phyloP scores from a whole-genome alignment of 1,140 invertebrate genomes.

The Latrodectus geometricus region DNA sequence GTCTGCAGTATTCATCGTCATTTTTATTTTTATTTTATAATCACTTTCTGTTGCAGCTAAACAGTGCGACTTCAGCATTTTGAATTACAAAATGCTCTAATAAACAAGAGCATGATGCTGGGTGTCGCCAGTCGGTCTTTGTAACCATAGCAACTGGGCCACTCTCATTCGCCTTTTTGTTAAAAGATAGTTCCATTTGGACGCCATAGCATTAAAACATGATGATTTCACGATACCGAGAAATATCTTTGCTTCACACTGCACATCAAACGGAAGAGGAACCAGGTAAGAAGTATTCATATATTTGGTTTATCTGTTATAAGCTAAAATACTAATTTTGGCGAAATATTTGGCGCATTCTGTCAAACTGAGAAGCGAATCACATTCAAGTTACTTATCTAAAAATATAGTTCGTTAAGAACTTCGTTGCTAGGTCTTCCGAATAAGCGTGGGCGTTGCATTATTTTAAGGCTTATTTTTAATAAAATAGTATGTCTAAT shows the following conservation, averaged over 20 bases:
- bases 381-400: no score
- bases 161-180: slow-evolving; percentile 20
- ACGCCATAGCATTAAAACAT: not conserved
- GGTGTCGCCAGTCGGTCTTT: slow-evolving; percentile 39
- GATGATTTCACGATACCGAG: slow-evolving; percentile 36
- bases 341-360: slow-evolving; percentile 25
- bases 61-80: not conserved
- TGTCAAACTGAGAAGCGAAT: not conserved
- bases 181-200: not conserved
- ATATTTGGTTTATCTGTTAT: not conserved
- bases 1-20: no score
- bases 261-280: slow-evolving; percentile 12
- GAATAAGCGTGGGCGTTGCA: no score
- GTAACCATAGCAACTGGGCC: slow-evolving; percentile 53
- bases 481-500: no score
- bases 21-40: no score
- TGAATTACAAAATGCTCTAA: not conserved
- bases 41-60: no score
- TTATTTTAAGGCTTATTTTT: no score
- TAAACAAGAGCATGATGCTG: slow-evolving; percentile 30
- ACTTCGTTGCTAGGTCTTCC: no score
- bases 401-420: no score
- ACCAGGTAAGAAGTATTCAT: slow-evolving; percentile 44
- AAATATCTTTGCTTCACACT: slow-evolving; percentile 20
- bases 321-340: slow-evolving; percentile 12